Base-by-base conservation (phyloP, 2,113 vertebrate genomes). In the Lanius collurio region DNA sequence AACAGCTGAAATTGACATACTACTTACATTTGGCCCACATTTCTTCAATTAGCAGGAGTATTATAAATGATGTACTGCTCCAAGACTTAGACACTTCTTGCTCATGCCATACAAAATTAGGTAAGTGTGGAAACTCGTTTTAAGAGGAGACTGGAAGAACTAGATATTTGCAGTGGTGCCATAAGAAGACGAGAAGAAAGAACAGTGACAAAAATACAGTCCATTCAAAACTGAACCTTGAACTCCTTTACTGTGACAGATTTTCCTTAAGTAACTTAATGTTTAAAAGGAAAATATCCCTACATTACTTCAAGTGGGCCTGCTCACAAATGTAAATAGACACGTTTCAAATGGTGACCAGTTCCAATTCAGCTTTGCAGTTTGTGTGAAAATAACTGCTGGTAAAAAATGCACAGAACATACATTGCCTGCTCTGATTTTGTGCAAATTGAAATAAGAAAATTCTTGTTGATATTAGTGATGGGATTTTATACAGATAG, bases 1-100 rank as follows among this genome's bases (percentile, higher is more conserved):
- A 96, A 95, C 88, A 80, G 81, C 92, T 57, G 79, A 96, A 93
- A 81, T 76, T 84, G 88, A 92, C 84, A 73, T 37, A 70, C 46
- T 90, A 67, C 64, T 94, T 93, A 47, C 35, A 20, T 57, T 85
- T 91, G 64, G 80, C 87, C 83, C 68, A 93, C 77, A 84, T 80
- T 90, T 89, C 70, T 86, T 91, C 85, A 90, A 69, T 94, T 89
- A 96, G 90, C 64, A 10, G 3, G 37, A 71, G 67, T 90, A 90
- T 97, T 94, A 87, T 49, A 94, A 96, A 90, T 85, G 94, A 97
- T 93, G 60, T 80, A 95, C 74, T 89, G 83, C 87, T 94, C 68
- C 49, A 49, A 90, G 81, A 52, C 79, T 82, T 86, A 78, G 74
- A 77, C 28, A 30, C 42, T 89, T 86, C 69, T 92, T 94, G 77